phyloP scores from a whole-genome alignment of 2,113 vertebrate genomes.

The Triplophysa dalaica region DNA sequence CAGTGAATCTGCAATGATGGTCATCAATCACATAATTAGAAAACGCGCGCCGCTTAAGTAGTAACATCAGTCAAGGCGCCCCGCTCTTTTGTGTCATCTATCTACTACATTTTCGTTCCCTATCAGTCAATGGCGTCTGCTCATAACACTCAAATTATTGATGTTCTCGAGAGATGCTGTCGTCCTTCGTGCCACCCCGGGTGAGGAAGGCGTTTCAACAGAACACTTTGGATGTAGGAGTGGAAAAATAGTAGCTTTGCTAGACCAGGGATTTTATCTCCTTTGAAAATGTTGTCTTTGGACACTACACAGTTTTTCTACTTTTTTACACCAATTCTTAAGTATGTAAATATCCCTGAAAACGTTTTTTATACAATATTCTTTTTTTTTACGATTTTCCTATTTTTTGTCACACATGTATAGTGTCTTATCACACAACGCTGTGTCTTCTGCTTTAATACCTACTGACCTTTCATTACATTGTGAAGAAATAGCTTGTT shows the following conservation, averaged over 20 bases:
- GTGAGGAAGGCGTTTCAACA: constrained; percentile 12
- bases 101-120: constrained; percentile 67
- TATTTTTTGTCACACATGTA: no score
- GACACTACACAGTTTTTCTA: no score
- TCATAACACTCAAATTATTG: constrained; percentile 67
- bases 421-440: background rate
- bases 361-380: no score
- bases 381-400: no score
- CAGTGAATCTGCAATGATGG: constrained; percentile 64
- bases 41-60: constrained; percentile 67
- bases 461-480: background rate
- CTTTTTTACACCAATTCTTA: no score
- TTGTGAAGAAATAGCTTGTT: background rate
- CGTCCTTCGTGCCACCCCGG: constrained; percentile 60
- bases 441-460: background rate
- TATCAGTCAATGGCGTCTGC: constrained; percentile 66
- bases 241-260: no score
- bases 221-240: background rate
- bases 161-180: constrained; percentile 60
- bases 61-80: constrained; percentile 70
- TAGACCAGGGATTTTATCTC: no score
- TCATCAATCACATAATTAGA: constrained; percentile 78
- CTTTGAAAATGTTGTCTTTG: no score
- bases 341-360: no score
- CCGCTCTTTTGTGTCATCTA: constrained; percentile 57